Evolutionary conservation across 2,797 vertebrate species (phyloP).

Genomic region (Chaetophractus vellerosus): DNA sequence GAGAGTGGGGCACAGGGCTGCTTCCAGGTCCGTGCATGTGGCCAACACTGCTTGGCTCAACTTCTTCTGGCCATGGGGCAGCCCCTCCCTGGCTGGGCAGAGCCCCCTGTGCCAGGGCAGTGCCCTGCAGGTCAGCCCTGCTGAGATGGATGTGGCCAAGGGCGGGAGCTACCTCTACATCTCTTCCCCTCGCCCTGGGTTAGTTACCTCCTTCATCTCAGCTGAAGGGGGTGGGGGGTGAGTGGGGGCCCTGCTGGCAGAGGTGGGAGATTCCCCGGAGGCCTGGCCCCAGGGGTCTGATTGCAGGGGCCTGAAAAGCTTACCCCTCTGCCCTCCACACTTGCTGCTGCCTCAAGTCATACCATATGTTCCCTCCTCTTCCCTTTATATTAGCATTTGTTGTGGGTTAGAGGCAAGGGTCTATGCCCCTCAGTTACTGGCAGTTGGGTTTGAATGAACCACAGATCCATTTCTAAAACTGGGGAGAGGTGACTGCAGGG

Average conservation of each 20-base stretch:
- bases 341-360: background rate
- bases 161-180: background rate
- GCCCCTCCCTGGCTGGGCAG: background rate
- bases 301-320: background rate
- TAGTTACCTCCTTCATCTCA: background rate
- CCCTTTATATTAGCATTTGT: background rate
- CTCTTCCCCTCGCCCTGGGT: background rate
- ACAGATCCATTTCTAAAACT: background rate
- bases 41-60: background rate
- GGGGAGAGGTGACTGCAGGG: background rate
- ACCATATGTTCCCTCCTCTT: background rate
- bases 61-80: background rate
- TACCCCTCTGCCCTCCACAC: background rate
- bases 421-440: background rate
- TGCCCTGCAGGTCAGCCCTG: background rate
- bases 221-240: background rate
- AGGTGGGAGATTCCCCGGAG: background rate
- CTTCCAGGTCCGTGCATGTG: rapidly evolving
- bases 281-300: background rate
- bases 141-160: background rate
- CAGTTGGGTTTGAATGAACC: slow-evolving; percentile 26
- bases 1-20: rapidly evolving
- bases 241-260: background rate
- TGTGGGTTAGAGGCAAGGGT: background rate
- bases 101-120: background rate